Base-by-base conservation (phyloP, 2,888 invertebrate species). In the Polietes domitor region DNA sequence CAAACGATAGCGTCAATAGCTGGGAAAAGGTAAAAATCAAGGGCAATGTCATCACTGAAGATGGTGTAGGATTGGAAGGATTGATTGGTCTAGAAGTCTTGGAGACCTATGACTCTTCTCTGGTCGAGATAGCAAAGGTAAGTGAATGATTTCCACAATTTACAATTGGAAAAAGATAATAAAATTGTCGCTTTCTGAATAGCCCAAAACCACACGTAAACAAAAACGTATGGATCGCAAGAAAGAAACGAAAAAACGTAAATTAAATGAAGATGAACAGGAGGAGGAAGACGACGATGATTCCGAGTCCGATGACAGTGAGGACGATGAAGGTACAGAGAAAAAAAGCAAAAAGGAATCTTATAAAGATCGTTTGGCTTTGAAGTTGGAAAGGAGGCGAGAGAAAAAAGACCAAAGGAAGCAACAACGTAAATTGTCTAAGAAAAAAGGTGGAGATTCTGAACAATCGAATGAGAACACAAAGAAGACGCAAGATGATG, bases 81-180 rank as follows among this genome's bases (percentile, higher is more conserved):
- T 93, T 97, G 83, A 93, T 96, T 43, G 97, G 96, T 0, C 93
- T 97, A 58, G 97, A 97, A 92, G 96, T 97, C 88, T 94, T 97
- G 82, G 94, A 94, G 3, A 94, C 95, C 86, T 97, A 97, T 89
- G 93, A 94, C 83, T 90, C 88, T 0, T 73, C 82, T 6, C 72
- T 95, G 61, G 93, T 94, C 86, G 88, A 88, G 73, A 91, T 87
- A 3, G 87, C 92, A 89, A 92, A 93, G 92, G 92, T 93, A 92
- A 90, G 86, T 86, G 71, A 0, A 28, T 0, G 0, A 12, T 3
- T 32, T 10, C 47, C 17, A 26, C 50, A 43, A 43, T 26, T 41
- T 47, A 2, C n/a, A n/a, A n/a, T n/a, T n/a, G n/a, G n/a, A n/a
- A 50, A 55, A 43, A 70, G 26, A 50, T 10, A 17, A n/a, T n/a